Evolutionary conservation across 2,888 invertebrate genomes (phyloP).

Genomic region (Myopa testacea): DNA sequence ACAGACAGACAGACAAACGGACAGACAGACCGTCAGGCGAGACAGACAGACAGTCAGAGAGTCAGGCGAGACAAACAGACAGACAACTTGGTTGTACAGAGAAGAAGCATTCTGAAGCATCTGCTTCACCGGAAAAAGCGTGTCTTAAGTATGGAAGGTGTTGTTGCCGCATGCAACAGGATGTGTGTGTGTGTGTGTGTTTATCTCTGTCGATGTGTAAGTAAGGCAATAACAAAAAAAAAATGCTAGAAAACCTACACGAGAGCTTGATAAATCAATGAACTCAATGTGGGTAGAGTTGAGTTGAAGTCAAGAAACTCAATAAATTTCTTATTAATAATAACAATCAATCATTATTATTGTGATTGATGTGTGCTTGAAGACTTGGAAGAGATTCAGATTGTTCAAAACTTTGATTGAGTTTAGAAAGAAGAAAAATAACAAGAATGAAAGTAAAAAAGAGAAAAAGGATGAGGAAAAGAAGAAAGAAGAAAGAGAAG

Average conservation of each 20-base stretch:
- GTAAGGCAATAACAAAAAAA: background rate
- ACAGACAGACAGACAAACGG: background rate
- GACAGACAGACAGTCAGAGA: slow-evolving; percentile 9
- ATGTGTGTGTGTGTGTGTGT: background rate
- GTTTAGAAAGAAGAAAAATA: background rate
- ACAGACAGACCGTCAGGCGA: background rate
- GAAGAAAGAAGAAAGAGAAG: background rate
- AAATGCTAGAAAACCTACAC: no score
- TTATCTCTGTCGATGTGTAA: background rate
- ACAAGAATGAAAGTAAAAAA: background rate
- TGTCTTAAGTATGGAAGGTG: slow-evolving; percentile 1
- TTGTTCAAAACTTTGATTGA: no score
- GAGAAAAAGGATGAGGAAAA: background rate
- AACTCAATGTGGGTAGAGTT: background rate
- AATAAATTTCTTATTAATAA: no score
- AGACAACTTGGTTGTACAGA: background rate
- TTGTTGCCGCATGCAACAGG: slow-evolving; percentile 9
- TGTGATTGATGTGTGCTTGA: no score
- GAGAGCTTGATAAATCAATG: slow-evolving; percentile 1
- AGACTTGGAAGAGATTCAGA: no score
- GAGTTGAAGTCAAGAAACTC: background rate
- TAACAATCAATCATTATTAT: no score
- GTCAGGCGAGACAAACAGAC: background rate
- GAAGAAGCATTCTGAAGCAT: background rate
- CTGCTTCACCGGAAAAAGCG: slow-evolving; percentile 1